Evolutionary conservation across 2,797 vertebrate genomes (phyloP), one percentile per base, ranked within the genome.

Genomic region (Xerus rutilus): DNA sequence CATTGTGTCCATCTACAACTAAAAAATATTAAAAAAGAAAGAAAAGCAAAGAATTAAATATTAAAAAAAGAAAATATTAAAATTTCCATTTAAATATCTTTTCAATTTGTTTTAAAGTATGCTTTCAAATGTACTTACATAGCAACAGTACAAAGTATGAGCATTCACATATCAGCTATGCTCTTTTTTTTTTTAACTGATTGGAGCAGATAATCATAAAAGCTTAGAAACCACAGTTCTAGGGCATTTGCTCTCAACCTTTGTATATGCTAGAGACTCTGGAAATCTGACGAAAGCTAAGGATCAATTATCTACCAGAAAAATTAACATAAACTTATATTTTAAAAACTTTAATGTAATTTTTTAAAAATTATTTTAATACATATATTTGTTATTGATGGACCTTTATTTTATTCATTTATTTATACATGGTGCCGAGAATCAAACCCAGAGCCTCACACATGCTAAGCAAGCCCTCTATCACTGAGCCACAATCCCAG

Each of bases 21-120:
- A 39, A 39, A 39, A 39, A 39, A 39, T 39, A 39, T 39, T 39
- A 2, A 39, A 39, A 39, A 39, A 39, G 39, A 39, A 39, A 39
- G 39, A 39, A 39, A 39, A 39, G 39, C 39, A 39, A 39, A 39
- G 39, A 39, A 39, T 39, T 39, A 39, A 39, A 39, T 39, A 39
- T 39, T 39, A 47, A 64, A 95, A 86, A 91, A 91, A 84, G 72
- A 70, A 85, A 92, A 52, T 62, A 47, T 20, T 10, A 62, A 20
- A 96, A 82, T 20, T 70, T 18, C n/a, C 65, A 74, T 67, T 86
- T 74, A 93, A 89, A 86, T 74, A 10, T 45, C 77, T 65, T 69
- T 89, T 73, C 45, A 64, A 78, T 90, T 93, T 59, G 81, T 32
- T 96, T 90, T 76, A 39, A 70, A 45, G 28, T 69, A 57, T 54